These are phyloP conservation scores for Phytoseiulus persimilis DNA, from an alignment of 2,888 invertebrate species.

Conservation along the genomic window DNA sequence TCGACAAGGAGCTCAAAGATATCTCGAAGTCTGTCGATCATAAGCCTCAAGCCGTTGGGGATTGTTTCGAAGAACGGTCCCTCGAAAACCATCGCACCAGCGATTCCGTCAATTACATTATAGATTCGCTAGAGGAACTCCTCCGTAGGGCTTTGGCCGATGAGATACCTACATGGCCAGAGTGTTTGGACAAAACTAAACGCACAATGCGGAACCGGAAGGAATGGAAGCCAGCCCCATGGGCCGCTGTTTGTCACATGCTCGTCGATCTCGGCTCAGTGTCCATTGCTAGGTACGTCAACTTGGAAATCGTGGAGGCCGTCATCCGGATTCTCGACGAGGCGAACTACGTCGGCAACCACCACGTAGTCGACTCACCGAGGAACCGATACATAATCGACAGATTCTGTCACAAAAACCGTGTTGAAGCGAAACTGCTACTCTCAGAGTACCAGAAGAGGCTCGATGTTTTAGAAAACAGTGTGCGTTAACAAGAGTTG, in stretches of 20 bases:
- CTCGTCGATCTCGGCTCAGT: background rate
- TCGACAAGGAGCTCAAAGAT: background rate
- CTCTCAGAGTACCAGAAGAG: background rate
- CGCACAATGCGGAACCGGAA: background rate
- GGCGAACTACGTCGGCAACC: background rate
- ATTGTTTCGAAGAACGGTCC: background rate
- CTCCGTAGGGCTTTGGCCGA: background rate
- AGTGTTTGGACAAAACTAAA: background rate
- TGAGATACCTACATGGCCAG: background rate
- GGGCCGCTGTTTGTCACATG: background rate
- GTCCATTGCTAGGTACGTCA: slow-evolving; percentile 1
- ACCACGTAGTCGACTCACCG: background rate
- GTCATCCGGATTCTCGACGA: slow-evolving; percentile 6
- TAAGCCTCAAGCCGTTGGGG: background rate
- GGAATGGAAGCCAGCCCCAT: background rate
- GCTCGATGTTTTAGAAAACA: background rate
- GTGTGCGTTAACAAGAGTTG: too few relatives aligned
- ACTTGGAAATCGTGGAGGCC: background rate
- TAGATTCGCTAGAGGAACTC: slow-evolving; percentile 16
- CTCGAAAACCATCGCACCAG: background rate
- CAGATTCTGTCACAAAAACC: background rate
- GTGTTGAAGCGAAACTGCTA: background rate
- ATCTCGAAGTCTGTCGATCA: background rate
- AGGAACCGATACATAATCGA: slow-evolving; percentile 28
- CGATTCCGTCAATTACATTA: slow-evolving; percentile 7